phyloP scores from a whole-genome alignment of 2,797 vertebrate genomes.

The Scomberomorus guttatus region DNA sequence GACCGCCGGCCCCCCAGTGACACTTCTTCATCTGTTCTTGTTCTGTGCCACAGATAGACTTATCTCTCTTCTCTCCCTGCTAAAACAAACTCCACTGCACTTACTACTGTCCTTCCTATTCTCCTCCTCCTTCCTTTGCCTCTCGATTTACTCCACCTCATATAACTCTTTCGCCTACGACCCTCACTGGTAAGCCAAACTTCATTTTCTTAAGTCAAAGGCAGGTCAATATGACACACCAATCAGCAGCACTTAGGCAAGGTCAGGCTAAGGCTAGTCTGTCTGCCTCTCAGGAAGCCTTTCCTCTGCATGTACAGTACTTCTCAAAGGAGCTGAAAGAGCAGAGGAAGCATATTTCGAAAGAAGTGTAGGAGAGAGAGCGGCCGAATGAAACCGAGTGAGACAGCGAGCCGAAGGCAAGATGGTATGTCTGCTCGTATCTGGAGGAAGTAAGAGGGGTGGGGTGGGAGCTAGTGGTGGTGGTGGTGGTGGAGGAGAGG shows the following conservation, averaged over 20 bases:
- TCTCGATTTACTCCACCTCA: conserved; percentile 55
- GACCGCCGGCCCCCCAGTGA: conserved; percentile 68
- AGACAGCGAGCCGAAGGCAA: conserved; percentile 60
- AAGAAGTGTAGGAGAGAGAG: conserved; percentile 34
- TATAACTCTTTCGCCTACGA: conserved; percentile 47
- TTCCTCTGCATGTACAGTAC: conserved; percentile 17
- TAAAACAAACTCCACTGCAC: conserved; percentile 50
- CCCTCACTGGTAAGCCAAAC: conserved; percentile 32
- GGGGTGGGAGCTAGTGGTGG: conserved; percentile 59
- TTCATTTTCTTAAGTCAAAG: conserved; percentile 49
- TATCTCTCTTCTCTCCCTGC: conserved; percentile 58
- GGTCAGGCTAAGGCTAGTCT: conserved; percentile 69
- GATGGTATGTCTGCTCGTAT: conserved; percentile 72
- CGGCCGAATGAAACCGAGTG: conserved; percentile 29
- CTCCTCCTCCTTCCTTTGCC: conserved; percentile 40
- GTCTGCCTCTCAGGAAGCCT: conserved; percentile 54
- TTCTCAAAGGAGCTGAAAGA: conserved; percentile 47
- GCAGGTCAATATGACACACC: conserved; percentile 71
- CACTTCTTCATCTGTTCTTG: conserved; percentile 79
- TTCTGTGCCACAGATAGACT: conserved; percentile 58
- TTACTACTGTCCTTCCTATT: conserved; percentile 18
- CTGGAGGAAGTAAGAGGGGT: conserved; percentile 71
- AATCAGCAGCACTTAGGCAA: conserved; percentile 55
- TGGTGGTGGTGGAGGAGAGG: conserved; percentile 30
- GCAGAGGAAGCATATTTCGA: conserved; percentile 48